Evolutionary conservation across 2,797 vertebrate species (phyloP).

Genomic region (Selene dorsalis): DNA sequence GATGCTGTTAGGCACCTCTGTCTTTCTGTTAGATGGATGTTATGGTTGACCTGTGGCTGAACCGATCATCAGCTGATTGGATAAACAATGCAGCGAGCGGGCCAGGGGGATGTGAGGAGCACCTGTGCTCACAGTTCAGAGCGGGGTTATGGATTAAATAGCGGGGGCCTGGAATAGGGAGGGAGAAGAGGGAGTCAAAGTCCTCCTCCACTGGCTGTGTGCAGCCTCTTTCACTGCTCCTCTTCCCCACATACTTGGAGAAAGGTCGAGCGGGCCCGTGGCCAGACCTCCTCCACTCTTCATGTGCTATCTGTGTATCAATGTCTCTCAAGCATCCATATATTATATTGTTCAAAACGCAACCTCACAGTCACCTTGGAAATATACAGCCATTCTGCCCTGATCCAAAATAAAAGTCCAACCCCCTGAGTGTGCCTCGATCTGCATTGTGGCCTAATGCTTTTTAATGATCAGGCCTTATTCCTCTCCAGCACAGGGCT

Average conservation of each 20-base stretch:
- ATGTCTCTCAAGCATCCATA: slow-evolving; percentile 28
- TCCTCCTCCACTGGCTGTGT: slow-evolving; percentile 45
- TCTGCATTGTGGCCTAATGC: slow-evolving; percentile 65
- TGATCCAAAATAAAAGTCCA: slow-evolving; percentile 29
- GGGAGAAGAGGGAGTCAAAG: slow-evolving; percentile 41
- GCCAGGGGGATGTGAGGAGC: slow-evolving; percentile 56
- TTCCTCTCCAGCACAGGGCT: slow-evolving; percentile 71
- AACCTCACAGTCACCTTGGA: slow-evolving; percentile 41
- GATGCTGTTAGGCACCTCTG: slow-evolving; percentile 35
- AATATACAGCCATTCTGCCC: slow-evolving; percentile 42
- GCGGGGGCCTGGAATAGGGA: slow-evolving; percentile 53
- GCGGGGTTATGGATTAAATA: slow-evolving; percentile 71
- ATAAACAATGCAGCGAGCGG: slow-evolving; percentile 61
- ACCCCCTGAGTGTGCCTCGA: slow-evolving; percentile 64
- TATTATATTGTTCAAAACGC: slow-evolving; percentile 14
- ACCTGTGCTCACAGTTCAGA: slow-evolving; percentile 72
- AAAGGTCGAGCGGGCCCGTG: slow-evolving; percentile 56
- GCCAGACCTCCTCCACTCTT: slow-evolving; percentile 57
- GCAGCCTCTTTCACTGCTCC: slow-evolving; percentile 55
- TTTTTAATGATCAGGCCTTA: slow-evolving; percentile 77
- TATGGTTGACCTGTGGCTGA: slow-evolving; percentile 67
- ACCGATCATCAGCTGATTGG: slow-evolving; percentile 74
- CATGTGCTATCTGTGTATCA: slow-evolving; percentile 47
- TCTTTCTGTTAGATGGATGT: slow-evolving; percentile 52
- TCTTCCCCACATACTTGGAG: slow-evolving; percentile 62